phyloP scores from a whole-genome alignment of 2,888 invertebrate genomes.

The Alloscopus bannaensis region DNA sequence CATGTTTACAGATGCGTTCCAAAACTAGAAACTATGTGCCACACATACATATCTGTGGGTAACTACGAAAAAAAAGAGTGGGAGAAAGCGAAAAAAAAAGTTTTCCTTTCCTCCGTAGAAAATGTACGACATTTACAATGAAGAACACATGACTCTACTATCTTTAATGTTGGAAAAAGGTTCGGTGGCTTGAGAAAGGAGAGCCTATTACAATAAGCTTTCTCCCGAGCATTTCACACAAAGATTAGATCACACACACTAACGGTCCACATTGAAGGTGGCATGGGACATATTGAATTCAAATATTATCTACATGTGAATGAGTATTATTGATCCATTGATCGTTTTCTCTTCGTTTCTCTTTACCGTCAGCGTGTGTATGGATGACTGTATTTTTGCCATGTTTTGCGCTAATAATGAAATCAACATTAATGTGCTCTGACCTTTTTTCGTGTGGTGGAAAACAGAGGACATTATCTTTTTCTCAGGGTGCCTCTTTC shows the following conservation, averaged over 20 bases:
- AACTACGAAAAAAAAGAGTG: background rate
- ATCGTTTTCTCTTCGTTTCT: too few species aligned
- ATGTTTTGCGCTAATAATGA: too few species aligned
- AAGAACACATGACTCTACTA: background rate
- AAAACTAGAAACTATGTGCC: too few species aligned
- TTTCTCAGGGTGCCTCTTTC: too few species aligned
- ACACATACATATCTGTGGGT: background rate
- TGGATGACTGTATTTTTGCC: too few species aligned
- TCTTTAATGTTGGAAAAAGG: too few species aligned
- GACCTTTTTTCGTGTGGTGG: too few species aligned
- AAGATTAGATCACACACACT: slow-evolving; percentile 41
- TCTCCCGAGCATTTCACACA: slow-evolving; percentile 25
- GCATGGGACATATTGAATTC: slow-evolving; percentile 54
- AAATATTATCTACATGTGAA: slow-evolving; percentile 11
- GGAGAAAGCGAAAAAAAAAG: too few species aligned
- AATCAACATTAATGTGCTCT: too few species aligned
- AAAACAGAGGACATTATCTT: too few species aligned
- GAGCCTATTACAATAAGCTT: slow-evolving; percentile 46
- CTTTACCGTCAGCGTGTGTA: too few species aligned
- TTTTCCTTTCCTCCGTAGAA: too few species aligned
- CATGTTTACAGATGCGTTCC: slow-evolving; percentile 15
- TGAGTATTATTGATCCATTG: background rate
- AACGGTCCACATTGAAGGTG: slow-evolving; percentile 42
- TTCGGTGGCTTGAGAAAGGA: slow-evolving; percentile 3
- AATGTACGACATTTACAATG: slow-evolving; percentile 12